Percentiles rank a stretch among this genome's conserved stretches.
Evolutionary conservation across 2,797 vertebrate species (phyloP).

Genomic region (Coccyzus lansbergi): DNA sequence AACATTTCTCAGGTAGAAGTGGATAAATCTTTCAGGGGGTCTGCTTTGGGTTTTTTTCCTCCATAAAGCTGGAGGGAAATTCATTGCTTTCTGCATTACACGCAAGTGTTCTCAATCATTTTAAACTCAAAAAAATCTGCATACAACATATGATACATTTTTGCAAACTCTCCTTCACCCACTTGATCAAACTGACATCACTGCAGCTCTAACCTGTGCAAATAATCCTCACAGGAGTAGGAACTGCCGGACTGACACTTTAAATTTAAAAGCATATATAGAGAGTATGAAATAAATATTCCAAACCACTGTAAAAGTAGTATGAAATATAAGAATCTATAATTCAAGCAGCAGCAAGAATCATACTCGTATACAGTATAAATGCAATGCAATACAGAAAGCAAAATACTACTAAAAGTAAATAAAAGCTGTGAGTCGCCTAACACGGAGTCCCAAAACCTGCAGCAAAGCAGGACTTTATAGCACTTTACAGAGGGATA

Average conservation of each 20-base stretch:
- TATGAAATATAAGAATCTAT: neutral
- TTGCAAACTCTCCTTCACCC: neutral
- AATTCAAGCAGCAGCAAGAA: neutral
- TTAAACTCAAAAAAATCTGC: neutral
- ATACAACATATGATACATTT: neutral
- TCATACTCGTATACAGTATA: neutral
- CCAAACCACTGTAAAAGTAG: neutral
- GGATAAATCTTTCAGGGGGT: neutral
- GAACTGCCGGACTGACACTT: neutral
- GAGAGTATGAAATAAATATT: neutral
- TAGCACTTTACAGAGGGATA: neutral
- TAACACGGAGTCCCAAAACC: neutral
- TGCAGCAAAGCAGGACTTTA: neutral
- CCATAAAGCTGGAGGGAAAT: neutral
- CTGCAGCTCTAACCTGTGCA: neutral
- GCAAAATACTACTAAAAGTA: neutral
- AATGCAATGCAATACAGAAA: neutral
- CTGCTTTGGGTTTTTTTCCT: too few relatives aligned
- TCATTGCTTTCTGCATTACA: neutral
- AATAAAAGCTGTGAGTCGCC: neutral
- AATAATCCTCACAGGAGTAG: neutral
- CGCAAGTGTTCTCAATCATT: neutral
- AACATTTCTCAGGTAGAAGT: neutral
- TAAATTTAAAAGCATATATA: neutral
- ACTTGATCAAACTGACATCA: neutral